Evolutionary conservation across 2,113 vertebrate genomes (phyloP).

Genomic region (Perca flavescens): DNA sequence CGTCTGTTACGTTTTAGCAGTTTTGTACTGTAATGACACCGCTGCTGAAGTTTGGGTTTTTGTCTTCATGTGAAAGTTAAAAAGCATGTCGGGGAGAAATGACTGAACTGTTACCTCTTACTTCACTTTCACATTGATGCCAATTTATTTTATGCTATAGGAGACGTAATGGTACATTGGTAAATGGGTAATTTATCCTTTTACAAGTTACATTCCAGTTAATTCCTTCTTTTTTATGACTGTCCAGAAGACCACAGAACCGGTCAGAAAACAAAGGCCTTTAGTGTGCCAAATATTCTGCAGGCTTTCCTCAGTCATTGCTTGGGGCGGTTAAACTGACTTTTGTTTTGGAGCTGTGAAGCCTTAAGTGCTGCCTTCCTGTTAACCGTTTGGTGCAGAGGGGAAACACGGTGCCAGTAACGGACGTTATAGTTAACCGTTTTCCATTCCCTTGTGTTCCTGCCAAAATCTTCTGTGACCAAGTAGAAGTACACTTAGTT

Average conservation of each 20-base stretch:
- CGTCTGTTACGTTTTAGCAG: background rate
- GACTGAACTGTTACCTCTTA: too few relatives aligned
- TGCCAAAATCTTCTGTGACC: constrained; percentile 6
- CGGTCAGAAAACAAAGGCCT: background rate
- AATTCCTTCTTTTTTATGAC: background rate
- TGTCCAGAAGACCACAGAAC: background rate
- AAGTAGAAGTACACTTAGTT: background rate
- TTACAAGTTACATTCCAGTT: background rate
- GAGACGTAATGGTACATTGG: background rate
- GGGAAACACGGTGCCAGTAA: background rate
- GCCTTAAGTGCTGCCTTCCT: background rate
- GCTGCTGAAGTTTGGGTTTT: background rate
- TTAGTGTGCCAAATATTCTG: background rate
- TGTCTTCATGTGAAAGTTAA: background rate
- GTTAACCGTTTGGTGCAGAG: background rate
- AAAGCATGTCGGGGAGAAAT: too few relatives aligned
- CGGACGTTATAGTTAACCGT: fast-evolving
- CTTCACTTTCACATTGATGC: background rate
- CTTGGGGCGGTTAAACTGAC: background rate
- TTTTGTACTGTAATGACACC: background rate
- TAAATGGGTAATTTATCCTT: background rate
- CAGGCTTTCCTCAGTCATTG: background rate
- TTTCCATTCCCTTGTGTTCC: background rate
- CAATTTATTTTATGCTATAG: background rate
- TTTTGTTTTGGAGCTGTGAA: background rate